Base-by-base conservation (phyloP, 1,140 invertebrate genomes). In the Antheraea mylitta region DNA sequence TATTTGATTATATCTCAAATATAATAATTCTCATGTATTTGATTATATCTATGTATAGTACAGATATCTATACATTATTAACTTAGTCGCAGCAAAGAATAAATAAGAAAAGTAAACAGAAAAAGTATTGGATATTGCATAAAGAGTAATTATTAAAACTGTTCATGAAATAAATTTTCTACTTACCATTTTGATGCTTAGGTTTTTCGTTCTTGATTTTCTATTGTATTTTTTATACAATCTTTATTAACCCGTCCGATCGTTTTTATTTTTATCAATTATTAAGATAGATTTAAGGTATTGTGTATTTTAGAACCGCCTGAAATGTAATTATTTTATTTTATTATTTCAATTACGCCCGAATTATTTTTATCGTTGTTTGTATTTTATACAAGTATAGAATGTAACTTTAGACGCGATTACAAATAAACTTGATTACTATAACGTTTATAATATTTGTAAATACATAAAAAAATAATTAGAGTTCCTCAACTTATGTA, bases 151-250 rank as follows among this genome's bases (percentile, higher is more conserved):
- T 13, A 16, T 53, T 6, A 53, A 16, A 53, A 53, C 45, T 53
- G 45, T 53, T 16, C 45, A 53, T 0, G 22, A 6, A n/a, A 53
- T 53, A 53, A n/a, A 2, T 10, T 6, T 53, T 53, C 16, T 53
- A 53, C 45, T 53, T 53, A 53, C 45, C 45, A 53, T 53, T 53
- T 53, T 53, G 45, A 53, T 53, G 45, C 45, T 53, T 53, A 16
- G 45, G 13, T 9, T 53, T 53, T 53, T 53, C 45, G 45, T 53
- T 53, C 45, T 53, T 53, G 45, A 13, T 53, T 53, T 53, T 53
- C 45, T 53, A 53, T 53, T 53, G 45, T 53, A 16, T 9, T 53
- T 53, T 53, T n/a, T 53, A 13, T 53, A 42, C 11, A 53, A 13
- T 16, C 7, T 53, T 53, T 53, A 10, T 53, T 53, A 16, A 53